These are phyloP conservation scores for Eilema caniola DNA, from an alignment of 2,888 invertebrate genomes.

Conservation along the genomic window DNA sequence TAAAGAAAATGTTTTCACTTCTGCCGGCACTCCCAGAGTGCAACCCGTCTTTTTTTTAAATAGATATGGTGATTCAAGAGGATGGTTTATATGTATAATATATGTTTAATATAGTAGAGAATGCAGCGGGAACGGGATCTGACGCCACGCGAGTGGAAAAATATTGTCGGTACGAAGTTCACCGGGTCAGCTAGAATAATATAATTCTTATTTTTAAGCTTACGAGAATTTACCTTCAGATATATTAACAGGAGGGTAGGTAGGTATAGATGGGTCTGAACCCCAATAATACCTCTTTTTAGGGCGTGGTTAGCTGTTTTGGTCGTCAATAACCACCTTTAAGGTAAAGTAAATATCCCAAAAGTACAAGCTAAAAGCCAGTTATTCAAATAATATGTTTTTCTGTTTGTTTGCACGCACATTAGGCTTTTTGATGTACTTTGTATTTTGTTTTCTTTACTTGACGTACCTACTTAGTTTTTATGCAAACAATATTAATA, in stretches of 20 bases:
- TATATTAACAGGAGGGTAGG: not conserved
- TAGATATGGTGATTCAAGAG: no score
- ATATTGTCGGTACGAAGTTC: no score
- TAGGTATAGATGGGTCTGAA: not conserved
- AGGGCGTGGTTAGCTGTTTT: not conserved
- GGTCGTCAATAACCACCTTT: not conserved
- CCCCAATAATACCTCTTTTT: not conserved
- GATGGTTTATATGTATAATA: no score
- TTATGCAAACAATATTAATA: conserved; percentile 23
- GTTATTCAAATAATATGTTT: not conserved
- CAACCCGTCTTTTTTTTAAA: no score
- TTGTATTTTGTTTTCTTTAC: conserved; percentile 6
- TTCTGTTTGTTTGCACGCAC: conserved; percentile 6
- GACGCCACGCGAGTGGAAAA: no score
- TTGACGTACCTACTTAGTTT: conserved; percentile 5
- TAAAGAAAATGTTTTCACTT: no score
- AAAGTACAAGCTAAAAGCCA: not conserved
- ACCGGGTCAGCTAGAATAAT: no score
- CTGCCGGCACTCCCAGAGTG: no score
- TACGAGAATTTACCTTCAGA: no score
- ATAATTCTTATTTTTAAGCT: no score
- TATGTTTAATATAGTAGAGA: no score
- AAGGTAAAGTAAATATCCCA: not conserved
- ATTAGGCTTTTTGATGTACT: not conserved
- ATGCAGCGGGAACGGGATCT: no score